Percentiles rank a stretch among this genome's conserved stretches.
Evolutionary conservation across 2,797 vertebrate genomes (phyloP).

Genomic region (Enteromius paludinosus): DNA sequence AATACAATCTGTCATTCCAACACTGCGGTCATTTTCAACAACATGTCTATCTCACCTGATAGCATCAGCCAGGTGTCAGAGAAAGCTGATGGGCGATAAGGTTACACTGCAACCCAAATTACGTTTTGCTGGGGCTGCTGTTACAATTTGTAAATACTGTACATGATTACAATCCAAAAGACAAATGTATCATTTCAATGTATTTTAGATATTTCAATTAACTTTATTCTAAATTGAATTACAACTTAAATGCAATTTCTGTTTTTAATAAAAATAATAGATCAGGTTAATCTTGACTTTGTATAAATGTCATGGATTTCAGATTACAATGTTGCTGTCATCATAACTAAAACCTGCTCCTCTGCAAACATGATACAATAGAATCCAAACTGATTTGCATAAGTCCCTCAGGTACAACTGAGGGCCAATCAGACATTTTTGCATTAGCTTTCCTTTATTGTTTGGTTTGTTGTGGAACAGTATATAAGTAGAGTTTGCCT

Average conservation of each 20-base stretch:
- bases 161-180: conserved; percentile 11
- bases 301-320: background rate
- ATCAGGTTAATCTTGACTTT: background rate
- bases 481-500: background rate
- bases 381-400: conserved; percentile 28
- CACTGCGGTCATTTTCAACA: conserved; percentile 59
- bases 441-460: conserved; percentile 6
- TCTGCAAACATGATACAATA: conserved; percentile 9
- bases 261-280: background rate
- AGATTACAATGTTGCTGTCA: background rate
- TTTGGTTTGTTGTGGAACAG: background rate
- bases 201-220: background rate
- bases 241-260: background rate
- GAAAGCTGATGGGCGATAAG: conserved; percentile 45
- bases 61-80: conserved; percentile 63
- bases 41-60: conserved; percentile 63
- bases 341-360: conserved; percentile 2
- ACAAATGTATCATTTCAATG: background rate
- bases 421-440: background rate
- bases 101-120: conserved; percentile 49
- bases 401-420: conserved; percentile 6
- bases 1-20: conserved; percentile 65
- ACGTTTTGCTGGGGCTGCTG: conserved; percentile 12
- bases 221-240: background rate
- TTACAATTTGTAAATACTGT: conserved; percentile 42